phyloP scores from a whole-genome alignment of 2,888 invertebrate species.

The Conus canariensis region DNA sequence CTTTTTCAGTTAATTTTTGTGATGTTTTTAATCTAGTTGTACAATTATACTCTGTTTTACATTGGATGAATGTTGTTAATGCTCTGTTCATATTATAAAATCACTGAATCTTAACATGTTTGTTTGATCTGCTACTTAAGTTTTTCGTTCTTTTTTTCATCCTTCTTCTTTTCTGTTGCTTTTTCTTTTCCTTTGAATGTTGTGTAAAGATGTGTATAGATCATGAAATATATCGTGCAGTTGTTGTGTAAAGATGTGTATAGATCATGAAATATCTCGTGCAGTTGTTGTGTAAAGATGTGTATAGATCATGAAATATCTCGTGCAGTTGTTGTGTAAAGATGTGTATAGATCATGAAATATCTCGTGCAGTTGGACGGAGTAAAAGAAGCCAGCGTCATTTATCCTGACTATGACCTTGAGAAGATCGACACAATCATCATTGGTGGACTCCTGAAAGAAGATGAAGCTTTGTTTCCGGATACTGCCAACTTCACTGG shows the following conservation, averaged over 20 bases:
- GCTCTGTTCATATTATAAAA: too few relatives aligned
- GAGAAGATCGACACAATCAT: slow-evolving; percentile 68
- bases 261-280: neutral
- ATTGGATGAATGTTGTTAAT: too few relatives aligned
- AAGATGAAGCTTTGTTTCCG: slow-evolving; percentile 49
- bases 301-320: neutral
- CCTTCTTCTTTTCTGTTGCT: too few relatives aligned
- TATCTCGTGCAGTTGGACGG: slow-evolving; percentile 61
- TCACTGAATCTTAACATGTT: too few relatives aligned
- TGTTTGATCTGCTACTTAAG: too few relatives aligned
- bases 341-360: neutral
- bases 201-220: too few relatives aligned
- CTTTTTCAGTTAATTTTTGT: too few relatives aligned
- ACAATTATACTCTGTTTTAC: too few relatives aligned
- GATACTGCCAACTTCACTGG: slow-evolving; percentile 67
- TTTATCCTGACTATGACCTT: slow-evolving; percentile 63
- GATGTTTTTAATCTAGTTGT: too few relatives aligned
- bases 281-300: slow-evolving; percentile 60
- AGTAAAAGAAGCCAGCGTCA: slow-evolving; percentile 57
- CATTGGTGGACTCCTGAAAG: slow-evolving; percentile 63
- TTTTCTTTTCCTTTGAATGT: too few relatives aligned
- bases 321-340: slow-evolving; percentile 49
- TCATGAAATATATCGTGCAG: slow-evolving; percentile 48
- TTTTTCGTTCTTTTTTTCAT: too few relatives aligned
- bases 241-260: slow-evolving; percentile 45